Base-by-base conservation (phyloP, 2,888 invertebrate genomes). In the Clostera curtula region DNA sequence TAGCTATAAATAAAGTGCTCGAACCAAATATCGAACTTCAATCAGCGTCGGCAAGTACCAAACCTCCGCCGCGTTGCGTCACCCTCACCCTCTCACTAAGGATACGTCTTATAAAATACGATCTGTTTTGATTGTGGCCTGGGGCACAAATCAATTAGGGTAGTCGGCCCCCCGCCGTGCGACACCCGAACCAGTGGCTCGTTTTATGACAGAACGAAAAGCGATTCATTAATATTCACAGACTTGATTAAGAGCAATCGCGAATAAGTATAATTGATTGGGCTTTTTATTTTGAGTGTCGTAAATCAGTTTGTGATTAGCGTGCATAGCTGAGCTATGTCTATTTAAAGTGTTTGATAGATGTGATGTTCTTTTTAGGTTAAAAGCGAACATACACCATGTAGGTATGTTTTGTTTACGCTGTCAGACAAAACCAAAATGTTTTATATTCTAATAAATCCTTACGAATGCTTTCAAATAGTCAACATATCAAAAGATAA, bases 101-200 rank as follows among this genome's bases (percentile, higher is more conserved):
- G 71, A 77, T 82, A 73, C 71, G 67, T 82, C 83, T 82, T 83
- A 80, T 83, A 83, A 83, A 83, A 80, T 82, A 82, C 83, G 84
- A 84, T 83, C 83, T 84, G 84, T 85, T 85, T 85, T 85, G 83
- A 84, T 83, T 85, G 82, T 83, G 80, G 84, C 85, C 84, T 73
- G 76, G 80, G 84, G 84, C 84, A 80, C 84, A 82, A 82, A 84
- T 83, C 85, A 83, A 84, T 83, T 83, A 85, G 82, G 74, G 56
- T 62, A 57, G 62, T 47, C 44, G 69, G 63, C 65, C 72, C 57
- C 75, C 73, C 64, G 70, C 56, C 53, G 72, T 55, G 64, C 72
- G 71, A 77, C 77, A 77, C 66, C 70, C 70, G 72, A 69, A 65
- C 80, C 83, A 82, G 83, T 82, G 80, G 83, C 82, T 67, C 80